Percentiles rank a stretch among this genome's conserved stretches.
Conservation (phyloP, 1,140 invertebrate species). For the Aricia agestis region DNA sequence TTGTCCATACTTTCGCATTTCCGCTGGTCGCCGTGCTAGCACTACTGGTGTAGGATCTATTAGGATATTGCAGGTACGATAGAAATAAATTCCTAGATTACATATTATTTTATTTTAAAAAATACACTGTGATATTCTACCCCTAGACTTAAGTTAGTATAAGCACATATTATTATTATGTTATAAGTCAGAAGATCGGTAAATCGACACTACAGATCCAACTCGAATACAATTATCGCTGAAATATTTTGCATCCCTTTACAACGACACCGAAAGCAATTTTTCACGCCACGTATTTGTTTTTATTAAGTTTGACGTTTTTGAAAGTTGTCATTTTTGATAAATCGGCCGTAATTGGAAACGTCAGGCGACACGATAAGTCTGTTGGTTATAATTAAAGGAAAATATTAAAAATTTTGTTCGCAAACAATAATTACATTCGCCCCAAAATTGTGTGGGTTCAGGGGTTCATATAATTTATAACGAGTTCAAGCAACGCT, state of each 20-base stretch:
- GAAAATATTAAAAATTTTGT: neutral
- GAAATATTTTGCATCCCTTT: neutral
- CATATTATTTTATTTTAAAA: too few species aligned
- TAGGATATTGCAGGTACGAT: too few species aligned
- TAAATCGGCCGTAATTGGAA: neutral
- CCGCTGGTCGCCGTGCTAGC: too few species aligned
- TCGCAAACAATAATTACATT: neutral
- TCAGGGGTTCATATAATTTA: neutral
- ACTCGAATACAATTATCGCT: neutral
- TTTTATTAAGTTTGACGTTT: slow-evolving; percentile 12
- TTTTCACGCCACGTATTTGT: slow-evolving; percentile 7
- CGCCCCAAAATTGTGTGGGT: neutral
- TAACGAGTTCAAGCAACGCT: neutral
- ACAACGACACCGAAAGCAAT: neutral
- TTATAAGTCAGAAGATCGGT: too few species aligned
- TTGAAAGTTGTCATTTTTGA: slow-evolving; percentile 2
- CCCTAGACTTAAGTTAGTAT: too few species aligned
- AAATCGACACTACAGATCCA: neutral
- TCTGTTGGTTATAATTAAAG: slow-evolving; percentile 9
- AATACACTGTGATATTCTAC: too few species aligned
- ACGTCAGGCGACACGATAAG: slow-evolving; percentile 10
- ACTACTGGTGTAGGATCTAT: too few species aligned
- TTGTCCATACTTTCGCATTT: too few species aligned
- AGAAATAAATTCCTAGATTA: too few species aligned
- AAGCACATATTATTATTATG: too few species aligned